Evolutionary conservation across 1,140 invertebrate genomes (phyloP), one percentile per base, ranked within the genome.

Genomic region (Brachionus manjavacas): DNA sequence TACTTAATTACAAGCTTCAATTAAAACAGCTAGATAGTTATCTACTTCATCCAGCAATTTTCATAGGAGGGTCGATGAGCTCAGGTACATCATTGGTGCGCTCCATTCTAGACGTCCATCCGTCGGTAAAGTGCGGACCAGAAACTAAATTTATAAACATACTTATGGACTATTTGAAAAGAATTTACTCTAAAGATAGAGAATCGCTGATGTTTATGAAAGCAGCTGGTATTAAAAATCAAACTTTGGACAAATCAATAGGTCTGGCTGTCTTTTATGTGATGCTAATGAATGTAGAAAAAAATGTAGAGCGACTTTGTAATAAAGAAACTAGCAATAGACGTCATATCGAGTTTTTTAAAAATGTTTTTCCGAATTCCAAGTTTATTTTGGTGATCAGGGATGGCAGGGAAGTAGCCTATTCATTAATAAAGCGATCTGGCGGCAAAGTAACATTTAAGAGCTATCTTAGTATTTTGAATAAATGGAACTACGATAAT

Each of bases 51-150:
- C 12, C 35, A 31, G 66, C 25, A 28, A 31, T 31, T 4, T 31
- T 70, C 28, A 35, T 70, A 4, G 96, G 96, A 28, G 96, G 96
- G 72, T 95, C 98, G 87, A 96, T 96, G 35, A 92, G 96, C 85
- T 97, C 95, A 68, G 96, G 96, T 20, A 99, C 96, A 2, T 99
- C 97, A 41, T 92, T 99, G 78, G 96, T 97, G 93, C 92, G 97
- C 88, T 96, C 96, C 84, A 97, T 99, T 94, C 91, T 99, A 78
- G 97, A 99, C 91, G 96, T 97, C 49, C 97, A 99, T 92, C 95
- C 95, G n/a, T 94, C 96, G 88, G 94, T 98, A 86, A 93, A 96
- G 89, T 99, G 97, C 90, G 97, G 96, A 8, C 96, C 98, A 90
- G 96, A 99, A 90, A 98, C 96, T 6, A 92, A 96, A 85, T 95